phyloP scores from a whole-genome alignment of 2,888 invertebrate species.

The Heliconius cydno region DNA sequence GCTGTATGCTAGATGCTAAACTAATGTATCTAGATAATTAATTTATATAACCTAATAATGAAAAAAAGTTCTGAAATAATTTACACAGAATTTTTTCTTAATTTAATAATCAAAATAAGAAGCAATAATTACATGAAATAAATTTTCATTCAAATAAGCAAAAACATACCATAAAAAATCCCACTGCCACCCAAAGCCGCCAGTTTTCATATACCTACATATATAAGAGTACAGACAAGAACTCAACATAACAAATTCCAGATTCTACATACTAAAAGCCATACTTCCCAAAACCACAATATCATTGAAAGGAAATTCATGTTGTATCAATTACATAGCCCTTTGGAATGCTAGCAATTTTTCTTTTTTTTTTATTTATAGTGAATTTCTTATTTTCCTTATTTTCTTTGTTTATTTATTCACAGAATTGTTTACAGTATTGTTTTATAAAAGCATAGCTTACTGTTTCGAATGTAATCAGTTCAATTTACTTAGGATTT shows the following conservation, averaged over 20 bases:
- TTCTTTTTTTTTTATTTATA: not conserved
- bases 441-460: not conserved
- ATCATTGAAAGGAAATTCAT: slow-evolving; percentile 25
- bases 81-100: too few relatives aligned
- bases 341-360: not conserved
- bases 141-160: too few relatives aligned
- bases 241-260: not conserved
- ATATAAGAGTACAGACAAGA: not conserved
- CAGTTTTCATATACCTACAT: too few relatives aligned
- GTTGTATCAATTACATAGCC: slow-evolving; percentile 15
- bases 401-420: not conserved
- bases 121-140: too few relatives aligned
- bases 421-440: not conserved
- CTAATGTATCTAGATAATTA: too few relatives aligned
- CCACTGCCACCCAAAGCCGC: too few relatives aligned
- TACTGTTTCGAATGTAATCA: not conserved
- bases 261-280: not conserved
- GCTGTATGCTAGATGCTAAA: too few relatives aligned
- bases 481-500: too few relatives aligned
- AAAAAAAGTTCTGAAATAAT: too few relatives aligned
- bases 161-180: too few relatives aligned
- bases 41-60: too few relatives aligned
- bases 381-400: not conserved
- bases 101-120: too few relatives aligned
- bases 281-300: not conserved